Base-by-base conservation (phyloP, 2,888 invertebrate genomes). In the Volucella inflata region DNA sequence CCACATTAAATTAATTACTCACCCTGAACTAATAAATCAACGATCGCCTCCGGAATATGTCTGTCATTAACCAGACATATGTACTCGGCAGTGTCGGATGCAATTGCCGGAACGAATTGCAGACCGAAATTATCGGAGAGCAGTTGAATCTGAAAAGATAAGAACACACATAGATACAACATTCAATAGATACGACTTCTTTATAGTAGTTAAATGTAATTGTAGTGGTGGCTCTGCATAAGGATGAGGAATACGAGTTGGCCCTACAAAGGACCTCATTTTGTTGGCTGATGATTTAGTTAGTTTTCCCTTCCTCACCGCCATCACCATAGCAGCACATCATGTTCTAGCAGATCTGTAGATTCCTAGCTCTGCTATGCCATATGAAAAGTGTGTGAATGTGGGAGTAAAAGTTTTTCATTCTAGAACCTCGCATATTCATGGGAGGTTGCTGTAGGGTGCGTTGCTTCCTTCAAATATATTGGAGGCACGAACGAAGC, bases 21-120 rank as follows among this genome's bases (percentile, higher is more conserved):
- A 95, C 95, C 95, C 93, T 95, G 94, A 78, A 95, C 95, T 88
- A 94, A 93, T 88, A 95, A 93, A 89, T 94, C 93, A 87, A 95
- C 93, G 88, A 95, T 93, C 48, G 94, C 94, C 90, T 95, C 95
- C 14, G 95, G 94, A 90, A 94, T 93, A 77, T 94, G 94, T 57
- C 95, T 93, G 90, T 94, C 94, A 92, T 95, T 95, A 89, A 95
- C 94, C 88, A 95, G 93, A 89, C 95, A 95, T 88, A 94, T 93
- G 90, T 95, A 95, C 89, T 95, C 94, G 51, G 94, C 94, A 87
- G 94, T 94, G 91, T 95, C 95, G 79, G 93, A 92, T 53, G 95
- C 94, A 87, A 93, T 90, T 9, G 94, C 94, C 60, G 95, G 95
- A 89, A 93, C 93, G 89, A 95, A 94, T 87, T 93, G 93, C 87